Evolutionary conservation across 2,797 vertebrate genomes (phyloP).

Genomic region (Anisognathus igniventris): DNA sequence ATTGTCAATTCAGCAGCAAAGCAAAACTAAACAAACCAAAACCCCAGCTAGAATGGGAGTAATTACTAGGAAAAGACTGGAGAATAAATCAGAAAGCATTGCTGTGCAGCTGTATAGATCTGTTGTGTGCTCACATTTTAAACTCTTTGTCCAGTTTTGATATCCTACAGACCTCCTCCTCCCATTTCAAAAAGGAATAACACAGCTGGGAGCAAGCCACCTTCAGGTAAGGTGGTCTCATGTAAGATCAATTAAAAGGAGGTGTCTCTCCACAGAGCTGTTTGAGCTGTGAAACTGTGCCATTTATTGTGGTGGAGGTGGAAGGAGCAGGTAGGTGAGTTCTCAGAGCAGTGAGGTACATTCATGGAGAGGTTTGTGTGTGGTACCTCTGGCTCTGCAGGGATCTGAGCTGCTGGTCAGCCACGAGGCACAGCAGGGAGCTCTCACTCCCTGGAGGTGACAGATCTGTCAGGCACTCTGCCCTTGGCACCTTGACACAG

Average conservation of each 20-base stretch:
- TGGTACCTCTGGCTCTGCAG: neutral
- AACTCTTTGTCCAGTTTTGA: neutral
- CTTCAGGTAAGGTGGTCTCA: neutral
- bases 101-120: neutral
- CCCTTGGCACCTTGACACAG: neutral
- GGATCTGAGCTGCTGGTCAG: neutral
- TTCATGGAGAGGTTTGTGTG: neutral
- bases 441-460: neutral
- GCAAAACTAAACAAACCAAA: constrained; percentile 5
- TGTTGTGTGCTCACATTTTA: neutral
- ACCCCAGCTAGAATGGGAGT: neutral
- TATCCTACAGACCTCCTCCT: neutral
- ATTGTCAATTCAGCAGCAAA: constrained; percentile 30
- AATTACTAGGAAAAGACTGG: neutral
- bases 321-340: neutral
- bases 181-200: neutral
- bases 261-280: neutral
- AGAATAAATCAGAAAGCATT: neutral
- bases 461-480: accelerated
- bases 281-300: neutral
- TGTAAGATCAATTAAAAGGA: neutral
- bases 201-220: neutral
- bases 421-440: neutral
- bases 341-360: neutral
- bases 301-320: neutral